phyloP scores from a whole-genome alignment of 37 sponge, comb jelly and placozoan genomes.

The Haliclona indistincta region DNA sequence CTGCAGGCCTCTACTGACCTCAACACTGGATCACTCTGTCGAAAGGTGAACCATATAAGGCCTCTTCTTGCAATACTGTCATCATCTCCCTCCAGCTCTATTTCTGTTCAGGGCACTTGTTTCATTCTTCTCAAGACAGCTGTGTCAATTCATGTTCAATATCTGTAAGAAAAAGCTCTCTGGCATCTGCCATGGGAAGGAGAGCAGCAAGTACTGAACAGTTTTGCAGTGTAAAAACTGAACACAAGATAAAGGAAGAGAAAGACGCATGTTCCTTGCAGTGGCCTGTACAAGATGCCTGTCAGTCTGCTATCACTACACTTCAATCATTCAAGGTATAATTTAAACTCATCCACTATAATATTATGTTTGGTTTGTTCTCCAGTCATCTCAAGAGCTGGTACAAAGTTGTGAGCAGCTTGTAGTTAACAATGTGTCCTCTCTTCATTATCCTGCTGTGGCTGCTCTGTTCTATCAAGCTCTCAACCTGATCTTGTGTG shows the following conservation, averaged over 20 bases:
- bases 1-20: background rate
- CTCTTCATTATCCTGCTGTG: too few species aligned
- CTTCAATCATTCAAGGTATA: background rate
- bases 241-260: too few species aligned
- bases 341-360: background rate
- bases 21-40: background rate
- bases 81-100: background rate
- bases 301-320: too few species aligned
- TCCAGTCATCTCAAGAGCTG: background rate
- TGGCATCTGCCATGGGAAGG: slow-evolving; percentile 17
- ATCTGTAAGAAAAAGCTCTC: background rate
- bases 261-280: too few species aligned
- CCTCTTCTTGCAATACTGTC: background rate
- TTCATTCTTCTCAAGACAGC: background rate
- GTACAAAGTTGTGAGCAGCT: too few species aligned
- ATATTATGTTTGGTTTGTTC: background rate
- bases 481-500: too few species aligned
- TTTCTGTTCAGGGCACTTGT: background rate
- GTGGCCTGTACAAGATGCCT: too few species aligned
- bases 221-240: too few species aligned
- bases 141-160: background rate
- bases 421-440: too few species aligned
- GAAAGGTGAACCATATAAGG: background rate
- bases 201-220: too few species aligned
- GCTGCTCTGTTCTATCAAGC: too few species aligned